Base-by-base conservation (phyloP, 2,888 invertebrate genomes). In the Pseudococcus jackbeardsleyi region DNA sequence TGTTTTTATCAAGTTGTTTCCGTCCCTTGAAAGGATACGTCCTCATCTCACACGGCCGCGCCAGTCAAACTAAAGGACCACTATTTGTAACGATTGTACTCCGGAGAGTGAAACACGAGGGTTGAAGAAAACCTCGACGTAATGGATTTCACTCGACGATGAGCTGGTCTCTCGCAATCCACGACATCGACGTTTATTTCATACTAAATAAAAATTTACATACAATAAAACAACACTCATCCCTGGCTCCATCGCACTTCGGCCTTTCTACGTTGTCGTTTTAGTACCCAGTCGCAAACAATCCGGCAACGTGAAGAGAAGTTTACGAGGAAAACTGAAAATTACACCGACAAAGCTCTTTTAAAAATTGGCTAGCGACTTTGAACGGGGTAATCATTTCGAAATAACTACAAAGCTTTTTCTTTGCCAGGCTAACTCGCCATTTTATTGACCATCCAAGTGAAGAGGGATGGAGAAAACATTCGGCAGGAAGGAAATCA, bases 1-100 rank as follows among this genome's bases (percentile, higher is more conserved):
- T 85, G 85, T 85, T 85, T 85, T 85, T 48, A 85, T 85, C 39
- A 85, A 85, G 59, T 85, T 85, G 85, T 64, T 85, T 79, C 79
- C 79, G 79, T 79, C 79, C 79, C 79, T 72, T 46, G 33, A 46
- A 79, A 79, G 26, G 79, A 79, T 33, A 15, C 26, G 26, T 33
- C 26, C 26, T 33, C 26, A 33, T 33, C 26, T 33, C 26, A 33
- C 26, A 33, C 12, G 68, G 19, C 17, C 11, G 33, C 72, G 6
- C 15, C 17, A 8, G 72, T 42, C 15, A 79, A 22, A 33, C 22
- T 39, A 39, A 79, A 79, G 79, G 79, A 79, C 79, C 79, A 42
- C 42, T 42, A 79, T 79, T 79, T 42, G 79, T 79, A 79, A 79
- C 42, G 26, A 79, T 79, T 79, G 79, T 79, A 11, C 79, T 79